Conservation (phyloP, 2,888 invertebrate species). For the Agrilus cyanescens region DNA sequence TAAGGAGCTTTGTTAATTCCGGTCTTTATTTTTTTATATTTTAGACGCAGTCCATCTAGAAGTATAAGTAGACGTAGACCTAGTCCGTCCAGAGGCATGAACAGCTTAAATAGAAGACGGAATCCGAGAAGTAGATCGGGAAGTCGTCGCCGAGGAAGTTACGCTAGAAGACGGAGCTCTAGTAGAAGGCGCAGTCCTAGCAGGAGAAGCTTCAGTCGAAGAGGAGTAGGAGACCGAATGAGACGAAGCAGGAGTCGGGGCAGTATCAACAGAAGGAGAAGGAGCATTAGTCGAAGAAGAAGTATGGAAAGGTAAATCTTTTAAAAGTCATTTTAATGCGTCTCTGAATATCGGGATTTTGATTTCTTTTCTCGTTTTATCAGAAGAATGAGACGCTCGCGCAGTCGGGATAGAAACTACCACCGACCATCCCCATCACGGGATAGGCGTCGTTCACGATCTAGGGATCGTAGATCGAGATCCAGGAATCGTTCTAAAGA, state of each 20-base stretch:
- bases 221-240: constrained; percentile 16
- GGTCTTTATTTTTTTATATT: constrained; percentile 20
- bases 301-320: constrained; percentile 26
- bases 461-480: constrained; percentile 32
- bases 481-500: constrained; percentile 27
- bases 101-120: constrained; percentile 22
- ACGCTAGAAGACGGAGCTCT: constrained; percentile 22
- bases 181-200: constrained; percentile 24
- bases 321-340: not conserved
- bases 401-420: constrained; percentile 30
- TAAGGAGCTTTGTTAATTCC: not conserved
- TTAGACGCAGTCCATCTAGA: constrained; percentile 31
- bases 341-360: not conserved
- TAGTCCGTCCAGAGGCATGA: constrained; percentile 24
- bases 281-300: constrained; percentile 30
- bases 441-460: constrained; percentile 25
- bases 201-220: constrained; percentile 25
- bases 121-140: constrained; percentile 28
- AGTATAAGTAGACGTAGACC: constrained; percentile 27
- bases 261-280: constrained; percentile 28
- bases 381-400: constrained; percentile 27
- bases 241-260: constrained; percentile 25
- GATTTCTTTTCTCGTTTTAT: constrained; percentile 6
- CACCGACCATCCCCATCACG: constrained; percentile 25
- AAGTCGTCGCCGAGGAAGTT: constrained; percentile 26